Evolutionary conservation across 2,888 invertebrate genomes (phyloP), one percentile per base, ranked within the genome.

Genomic region (Myopa testacea): DNA sequence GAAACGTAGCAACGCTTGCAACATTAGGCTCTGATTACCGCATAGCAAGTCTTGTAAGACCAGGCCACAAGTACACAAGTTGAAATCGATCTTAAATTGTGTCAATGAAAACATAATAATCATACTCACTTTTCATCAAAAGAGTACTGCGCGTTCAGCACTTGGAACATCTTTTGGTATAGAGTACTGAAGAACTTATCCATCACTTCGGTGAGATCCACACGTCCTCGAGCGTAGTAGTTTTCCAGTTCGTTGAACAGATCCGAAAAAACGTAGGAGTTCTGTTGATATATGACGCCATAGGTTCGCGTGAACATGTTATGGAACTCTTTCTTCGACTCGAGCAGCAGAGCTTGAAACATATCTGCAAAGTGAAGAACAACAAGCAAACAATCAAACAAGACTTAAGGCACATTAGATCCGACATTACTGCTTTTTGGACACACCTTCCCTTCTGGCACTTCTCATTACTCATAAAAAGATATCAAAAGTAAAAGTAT

Each of bases 251-350:
- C 95, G 81, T 92, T 92, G 90, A 98, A 98, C 80, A 98, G 92
- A 87, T 97, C 95, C 81, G 95, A 94, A 90, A 98, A 98, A 69
- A 98, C 95, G 86, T 95, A 94, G 14, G 97, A 93, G 90, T 98
- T 97, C 87, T 96, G 95, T 87, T 98, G 95, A 91, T 98, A 98
- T 84, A 98, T 93, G 89, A 96, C 93, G 76, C 98, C 98, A 90
- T 98, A 98, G 0, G 98, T 98, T 83, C 94, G 92, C 87, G 95
- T 95, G 91, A 98, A 98, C 98, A 98, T 98, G 81, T 94, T 93
- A 90, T 98, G 96, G 89, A 98, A 96, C 87, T 95, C 96, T 82
- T 92, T 92, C 84, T 95, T 94, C 37, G 97, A 96, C 82, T 94
- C 93, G 83, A 93, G 92, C 88, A 98, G 91, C 84, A 98, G 92